Conservation (phyloP, 2,888 invertebrate species). For the Acanthoscelides obtectus region DNA sequence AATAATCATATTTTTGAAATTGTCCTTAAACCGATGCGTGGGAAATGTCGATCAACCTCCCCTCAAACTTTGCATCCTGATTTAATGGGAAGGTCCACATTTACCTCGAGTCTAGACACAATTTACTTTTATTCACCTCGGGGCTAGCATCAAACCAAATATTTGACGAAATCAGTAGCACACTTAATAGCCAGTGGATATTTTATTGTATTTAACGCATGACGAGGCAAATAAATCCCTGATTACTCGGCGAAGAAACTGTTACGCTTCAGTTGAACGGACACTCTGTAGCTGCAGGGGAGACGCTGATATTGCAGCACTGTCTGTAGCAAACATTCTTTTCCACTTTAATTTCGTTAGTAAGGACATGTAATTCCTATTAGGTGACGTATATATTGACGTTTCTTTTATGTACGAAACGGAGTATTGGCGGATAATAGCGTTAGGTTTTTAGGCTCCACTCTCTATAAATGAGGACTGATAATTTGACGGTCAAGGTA, state of each 20-base stretch:
- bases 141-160: not conserved
- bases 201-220: slow-evolving; percentile 20
- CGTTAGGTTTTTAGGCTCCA: too few species aligned
- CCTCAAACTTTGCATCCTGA: too few species aligned
- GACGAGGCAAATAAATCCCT: slow-evolving; percentile 19
- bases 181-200: slow-evolving; percentile 17
- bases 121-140: not conserved
- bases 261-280: slow-evolving; percentile 16
- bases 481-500: too few species aligned
- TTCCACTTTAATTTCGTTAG: not conserved
- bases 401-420: not conserved
- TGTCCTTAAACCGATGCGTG: too few species aligned
- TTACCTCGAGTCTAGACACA: not conserved
- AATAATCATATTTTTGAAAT: too few species aligned
- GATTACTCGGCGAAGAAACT: slow-evolving; percentile 17
- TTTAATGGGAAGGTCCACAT: not conserved
- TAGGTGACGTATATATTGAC: not conserved
- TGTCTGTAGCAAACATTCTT: not conserved
- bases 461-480: too few species aligned
- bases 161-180: not conserved
- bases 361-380: not conserved
- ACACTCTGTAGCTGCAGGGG: slow-evolving; percentile 15
- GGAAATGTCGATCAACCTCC: too few species aligned
- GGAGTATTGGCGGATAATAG: not conserved
- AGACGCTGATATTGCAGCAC: slow-evolving; percentile 10